These are phyloP conservation scores for Tachypleus tridentatus DNA, from an alignment of 1,140 invertebrate genomes.

Conservation along the genomic window DNA sequence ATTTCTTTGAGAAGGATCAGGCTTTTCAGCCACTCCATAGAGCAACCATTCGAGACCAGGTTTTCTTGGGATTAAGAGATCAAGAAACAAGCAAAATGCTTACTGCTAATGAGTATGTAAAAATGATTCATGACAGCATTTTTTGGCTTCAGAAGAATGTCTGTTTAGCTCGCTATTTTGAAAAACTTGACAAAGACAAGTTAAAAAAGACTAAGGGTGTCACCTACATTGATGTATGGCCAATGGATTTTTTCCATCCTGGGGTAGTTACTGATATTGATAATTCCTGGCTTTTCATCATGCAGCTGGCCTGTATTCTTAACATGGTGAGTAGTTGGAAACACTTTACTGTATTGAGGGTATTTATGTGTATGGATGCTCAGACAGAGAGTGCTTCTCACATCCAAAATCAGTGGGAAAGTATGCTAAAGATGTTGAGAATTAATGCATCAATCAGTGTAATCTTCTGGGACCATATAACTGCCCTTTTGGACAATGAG, in stretches of 20 bases:
- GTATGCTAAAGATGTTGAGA: slow-evolving; percentile 41
- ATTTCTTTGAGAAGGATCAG: slow-evolving; percentile 50
- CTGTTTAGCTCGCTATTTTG: slow-evolving; percentile 84
- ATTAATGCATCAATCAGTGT: slow-evolving; percentile 45
- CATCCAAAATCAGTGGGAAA: slow-evolving; percentile 39
- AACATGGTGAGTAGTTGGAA: slow-evolving; percentile 68
- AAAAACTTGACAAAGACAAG: slow-evolving; percentile 67
- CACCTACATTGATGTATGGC: slow-evolving; percentile 90
- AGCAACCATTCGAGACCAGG: slow-evolving; percentile 16
- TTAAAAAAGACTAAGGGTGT: too few relatives aligned
- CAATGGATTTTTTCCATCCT: slow-evolving; percentile 69
- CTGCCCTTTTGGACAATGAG: slow-evolving; percentile 23
- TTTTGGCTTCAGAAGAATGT: slow-evolving; percentile 91
- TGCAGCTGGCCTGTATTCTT: slow-evolving; percentile 92
- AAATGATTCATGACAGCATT: slow-evolving; percentile 66
- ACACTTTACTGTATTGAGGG: slow-evolving; percentile 63
- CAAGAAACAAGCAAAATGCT: slow-evolving; percentile 29
- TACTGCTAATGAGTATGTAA: slow-evolving; percentile 60
- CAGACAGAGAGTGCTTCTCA: slow-evolving; percentile 34
- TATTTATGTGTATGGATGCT: slow-evolving; percentile 55
- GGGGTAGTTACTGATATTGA: slow-evolving; percentile 61
- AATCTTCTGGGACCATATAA: slow-evolving; percentile 42
- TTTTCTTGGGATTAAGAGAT: slow-evolving; percentile 29
- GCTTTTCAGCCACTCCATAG: slow-evolving; percentile 19
- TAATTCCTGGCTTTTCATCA: slow-evolving; percentile 73